A percentile compares a stretch with the other conserved stretches of the same genome.
phyloP scores from a whole-genome alignment of 2,888 invertebrate genomes.

The Molorchus minor region DNA sequence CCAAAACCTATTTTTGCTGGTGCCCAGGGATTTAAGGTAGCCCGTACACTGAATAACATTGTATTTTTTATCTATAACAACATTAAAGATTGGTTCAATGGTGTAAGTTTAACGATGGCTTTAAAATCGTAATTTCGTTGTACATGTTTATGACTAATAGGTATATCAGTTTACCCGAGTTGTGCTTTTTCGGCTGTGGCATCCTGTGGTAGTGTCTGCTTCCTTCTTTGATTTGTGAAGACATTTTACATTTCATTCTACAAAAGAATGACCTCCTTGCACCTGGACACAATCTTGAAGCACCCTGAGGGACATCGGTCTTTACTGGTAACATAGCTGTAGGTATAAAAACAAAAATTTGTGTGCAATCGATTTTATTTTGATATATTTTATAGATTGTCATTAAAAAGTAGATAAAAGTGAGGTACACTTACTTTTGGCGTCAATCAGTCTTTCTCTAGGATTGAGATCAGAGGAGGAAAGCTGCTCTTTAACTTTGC shows the following conservation, averaged over 20 bases:
- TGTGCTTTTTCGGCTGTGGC: slow-evolving; percentile 73
- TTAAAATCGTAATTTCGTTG: neutral
- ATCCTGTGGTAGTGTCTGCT: slow-evolving; percentile 69
- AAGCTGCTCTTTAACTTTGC: slow-evolving; percentile 93
- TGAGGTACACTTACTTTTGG: slow-evolving; percentile 76
- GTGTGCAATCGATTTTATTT: neutral
- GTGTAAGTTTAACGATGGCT: neutral
- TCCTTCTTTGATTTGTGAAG: slow-evolving; percentile 78
- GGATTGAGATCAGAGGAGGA: slow-evolving; percentile 90
- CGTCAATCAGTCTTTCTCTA: slow-evolving; percentile 88
- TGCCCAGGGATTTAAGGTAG: slow-evolving; percentile 91
- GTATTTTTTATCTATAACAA: slow-evolving; percentile 78
- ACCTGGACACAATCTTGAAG: slow-evolving; percentile 83
- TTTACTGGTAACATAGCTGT: slow-evolving; percentile 92
- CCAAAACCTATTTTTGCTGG: slow-evolving; percentile 78
- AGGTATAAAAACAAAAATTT: slow-evolving; percentile 35
- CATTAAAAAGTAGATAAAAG: slow-evolving; percentile 1
- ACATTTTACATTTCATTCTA: slow-evolving; percentile 84
- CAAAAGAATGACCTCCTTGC: slow-evolving; percentile 93
- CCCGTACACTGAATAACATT: slow-evolving; percentile 92
- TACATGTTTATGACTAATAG: neutral
- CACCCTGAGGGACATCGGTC: slow-evolving; percentile 80
- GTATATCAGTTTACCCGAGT: slow-evolving; percentile 60
- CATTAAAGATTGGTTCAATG: neutral
- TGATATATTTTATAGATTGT: no score